A percentile compares a stretch with the other conserved stretches of the same genome.
Conservation (phyloP, 2,888 invertebrate species). For the Ophioninae sp. region DNA sequence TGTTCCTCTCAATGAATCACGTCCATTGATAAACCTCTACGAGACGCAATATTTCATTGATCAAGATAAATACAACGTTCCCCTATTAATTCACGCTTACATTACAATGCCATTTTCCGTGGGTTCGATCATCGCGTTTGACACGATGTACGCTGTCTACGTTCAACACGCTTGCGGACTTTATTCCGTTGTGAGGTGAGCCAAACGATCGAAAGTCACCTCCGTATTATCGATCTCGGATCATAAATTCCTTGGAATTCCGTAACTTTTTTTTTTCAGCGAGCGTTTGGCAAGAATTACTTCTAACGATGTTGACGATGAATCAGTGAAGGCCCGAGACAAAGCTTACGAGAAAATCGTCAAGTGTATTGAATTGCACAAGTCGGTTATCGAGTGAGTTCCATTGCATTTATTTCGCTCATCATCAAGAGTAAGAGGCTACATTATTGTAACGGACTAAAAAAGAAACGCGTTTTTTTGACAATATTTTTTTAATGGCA, state of each 20-base stretch:
- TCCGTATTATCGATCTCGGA: neutral
- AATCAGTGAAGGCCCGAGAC: neutral
- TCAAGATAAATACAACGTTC: slow-evolving; percentile 54
- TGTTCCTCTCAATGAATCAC: slow-evolving; percentile 57
- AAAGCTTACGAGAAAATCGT: slow-evolving; percentile 44
- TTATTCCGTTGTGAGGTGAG: slow-evolving; percentile 55
- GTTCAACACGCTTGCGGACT: slow-evolving; percentile 59
- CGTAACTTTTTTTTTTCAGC: slow-evolving; percentile 14
- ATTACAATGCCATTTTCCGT: slow-evolving; percentile 55
- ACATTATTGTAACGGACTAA: too few relatives aligned
- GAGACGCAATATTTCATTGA: slow-evolving; percentile 62
- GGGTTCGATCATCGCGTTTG: slow-evolving; percentile 50
- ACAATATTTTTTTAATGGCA: too few relatives aligned
- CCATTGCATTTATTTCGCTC: neutral
- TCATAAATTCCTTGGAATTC: neutral
- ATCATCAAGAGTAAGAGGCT: neutral
- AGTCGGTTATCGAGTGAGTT: slow-evolving; percentile 51
- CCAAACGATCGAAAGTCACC: neutral
- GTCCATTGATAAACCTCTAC: slow-evolving; percentile 49
- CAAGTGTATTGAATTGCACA: slow-evolving; percentile 50
- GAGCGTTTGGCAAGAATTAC: slow-evolving; percentile 42
- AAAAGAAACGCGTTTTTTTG: too few relatives aligned
- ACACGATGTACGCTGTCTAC: slow-evolving; percentile 56
- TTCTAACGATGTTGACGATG: neutral
- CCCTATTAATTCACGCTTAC: slow-evolving; percentile 58